A percentile compares a stretch with the other conserved stretches of the same genome.
Evolutionary conservation across 2,888 invertebrate species (phyloP).

Genomic region (Nomada fabriciana): DNA sequence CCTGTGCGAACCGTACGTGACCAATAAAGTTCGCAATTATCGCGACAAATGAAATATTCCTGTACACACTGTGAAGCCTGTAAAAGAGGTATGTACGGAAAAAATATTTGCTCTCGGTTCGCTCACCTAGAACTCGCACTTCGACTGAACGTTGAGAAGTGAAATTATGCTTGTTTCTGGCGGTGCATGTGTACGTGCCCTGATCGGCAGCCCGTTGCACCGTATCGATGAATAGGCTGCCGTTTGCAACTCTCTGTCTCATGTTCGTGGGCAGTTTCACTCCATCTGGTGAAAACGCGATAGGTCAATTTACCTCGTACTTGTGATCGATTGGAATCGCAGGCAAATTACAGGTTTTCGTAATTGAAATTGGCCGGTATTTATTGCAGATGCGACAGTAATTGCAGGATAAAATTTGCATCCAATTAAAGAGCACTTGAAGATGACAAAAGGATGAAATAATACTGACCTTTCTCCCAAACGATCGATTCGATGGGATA

Average conservation of each 20-base stretch:
- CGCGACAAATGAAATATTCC: conserved; percentile 31
- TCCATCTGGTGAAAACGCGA: conserved; percentile 81
- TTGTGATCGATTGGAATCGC: conserved; percentile 2
- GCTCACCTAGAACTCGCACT: conserved; percentile 84
- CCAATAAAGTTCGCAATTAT: conserved; percentile 20
- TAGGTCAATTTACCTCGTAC: conserved; percentile 7
- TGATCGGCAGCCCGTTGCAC: conserved; percentile 86
- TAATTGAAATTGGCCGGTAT: not conserved
- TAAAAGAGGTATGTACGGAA: conserved; percentile 45
- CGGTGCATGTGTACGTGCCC: conserved; percentile 86
- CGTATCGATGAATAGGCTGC: conserved; percentile 85
- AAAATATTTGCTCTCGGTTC: conserved; percentile 48
- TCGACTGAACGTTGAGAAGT: conserved; percentile 84
- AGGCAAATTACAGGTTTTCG: not conserved
- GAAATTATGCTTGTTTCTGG: conserved; percentile 85
- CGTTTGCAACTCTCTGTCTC: conserved; percentile 85
- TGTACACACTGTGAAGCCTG: conserved; percentile 35
- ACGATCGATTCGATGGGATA: conserved; percentile 85
- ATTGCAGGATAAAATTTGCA: no score
- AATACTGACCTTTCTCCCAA: conserved; percentile 86
- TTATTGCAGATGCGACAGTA: no score
- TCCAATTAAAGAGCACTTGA: no score
- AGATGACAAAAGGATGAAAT: not conserved
- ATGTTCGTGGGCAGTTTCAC: conserved; percentile 86
- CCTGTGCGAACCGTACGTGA: conserved; percentile 31